phyloP scores from a whole-genome alignment of 2,888 invertebrate species.

The Campoplex capitator region DNA sequence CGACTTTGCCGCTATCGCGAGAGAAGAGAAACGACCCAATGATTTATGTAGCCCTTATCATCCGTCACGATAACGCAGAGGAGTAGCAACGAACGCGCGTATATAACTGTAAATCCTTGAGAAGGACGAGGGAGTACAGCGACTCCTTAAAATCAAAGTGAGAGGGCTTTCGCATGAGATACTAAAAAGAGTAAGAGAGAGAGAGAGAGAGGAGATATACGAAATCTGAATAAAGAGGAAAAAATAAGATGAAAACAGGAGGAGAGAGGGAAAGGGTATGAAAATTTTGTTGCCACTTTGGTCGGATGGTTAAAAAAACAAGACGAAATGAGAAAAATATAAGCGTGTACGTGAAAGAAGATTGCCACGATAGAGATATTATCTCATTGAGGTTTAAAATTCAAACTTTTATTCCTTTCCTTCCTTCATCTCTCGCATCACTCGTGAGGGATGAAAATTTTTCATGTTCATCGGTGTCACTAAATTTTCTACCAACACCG shows the following conservation, averaged over 20 bases:
- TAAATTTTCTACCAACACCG: conserved; percentile 60
- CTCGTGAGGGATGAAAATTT: conserved; percentile 40
- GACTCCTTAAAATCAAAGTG: conserved; percentile 56
- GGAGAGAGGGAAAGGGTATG: neutral
- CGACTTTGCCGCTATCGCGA: conserved; percentile 14
- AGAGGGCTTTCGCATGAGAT: conserved; percentile 33
- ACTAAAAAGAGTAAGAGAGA: neutral
- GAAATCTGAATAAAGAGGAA: conserved; percentile 15
- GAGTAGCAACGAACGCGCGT: conserved; percentile 2
- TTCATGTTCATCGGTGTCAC: conserved; percentile 61
- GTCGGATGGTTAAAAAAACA: neutral
- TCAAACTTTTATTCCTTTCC: conserved; percentile 13
- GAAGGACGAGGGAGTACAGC: conserved; percentile 8
- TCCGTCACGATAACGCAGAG: conserved; percentile 48
- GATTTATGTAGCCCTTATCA: conserved; percentile 51
- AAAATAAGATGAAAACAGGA: neutral
- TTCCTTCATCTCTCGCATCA: neutral
- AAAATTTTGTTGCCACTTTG: conserved; percentile 24
- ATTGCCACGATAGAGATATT: conserved; percentile 49
- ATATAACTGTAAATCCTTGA: conserved; percentile 46
- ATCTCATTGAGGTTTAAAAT: conserved; percentile 30
- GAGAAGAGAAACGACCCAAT: conserved; percentile 35
- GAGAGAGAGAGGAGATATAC: neutral
- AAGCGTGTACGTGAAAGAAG: conserved; percentile 12
- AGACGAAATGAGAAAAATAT: conserved; percentile 49